phyloP scores from a whole-genome alignment of 2,797 vertebrate genomes.

The Labeo calbasu region DNA sequence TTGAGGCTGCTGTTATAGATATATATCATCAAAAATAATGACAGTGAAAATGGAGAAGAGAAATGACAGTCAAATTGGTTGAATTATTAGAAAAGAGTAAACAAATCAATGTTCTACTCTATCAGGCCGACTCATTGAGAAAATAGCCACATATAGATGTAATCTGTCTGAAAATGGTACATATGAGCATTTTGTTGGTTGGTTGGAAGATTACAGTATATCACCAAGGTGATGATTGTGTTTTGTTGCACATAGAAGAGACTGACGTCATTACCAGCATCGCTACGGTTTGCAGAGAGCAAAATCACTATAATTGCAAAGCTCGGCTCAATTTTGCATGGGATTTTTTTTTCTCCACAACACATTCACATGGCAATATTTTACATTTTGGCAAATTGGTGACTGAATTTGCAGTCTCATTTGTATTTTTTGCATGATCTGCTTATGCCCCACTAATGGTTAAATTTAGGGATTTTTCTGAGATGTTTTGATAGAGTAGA shows the following conservation, averaged over 20 bases:
- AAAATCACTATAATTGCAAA: not conserved
- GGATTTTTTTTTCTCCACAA: not conserved
- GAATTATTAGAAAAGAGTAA: not conserved
- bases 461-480: not conserved
- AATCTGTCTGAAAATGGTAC: slow-evolving; percentile 86
- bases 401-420: not conserved
- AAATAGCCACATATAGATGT: slow-evolving; percentile 73
- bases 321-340: not conserved
- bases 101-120: not conserved
- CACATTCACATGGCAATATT: not conserved
- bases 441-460: not conserved
- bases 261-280: slow-evolving; percentile 78
- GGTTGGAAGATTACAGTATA: slow-evolving; percentile 83
- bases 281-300: slow-evolving; percentile 70
- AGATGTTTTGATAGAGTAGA: not conserved
- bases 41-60: not conserved
- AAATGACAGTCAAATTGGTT: not conserved
- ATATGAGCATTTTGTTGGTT: slow-evolving; percentile 85
- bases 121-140: slow-evolving; percentile 24
- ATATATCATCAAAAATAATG: not conserved
- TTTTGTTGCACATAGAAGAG: slow-evolving; percentile 84
- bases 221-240: slow-evolving; percentile 88
- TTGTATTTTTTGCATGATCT: not conserved
- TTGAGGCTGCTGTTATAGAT: not conserved
- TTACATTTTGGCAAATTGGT: not conserved